Evolutionary conservation across 1,140 invertebrate species (phyloP).

Genomic region (Ceratitis capitata): DNA sequence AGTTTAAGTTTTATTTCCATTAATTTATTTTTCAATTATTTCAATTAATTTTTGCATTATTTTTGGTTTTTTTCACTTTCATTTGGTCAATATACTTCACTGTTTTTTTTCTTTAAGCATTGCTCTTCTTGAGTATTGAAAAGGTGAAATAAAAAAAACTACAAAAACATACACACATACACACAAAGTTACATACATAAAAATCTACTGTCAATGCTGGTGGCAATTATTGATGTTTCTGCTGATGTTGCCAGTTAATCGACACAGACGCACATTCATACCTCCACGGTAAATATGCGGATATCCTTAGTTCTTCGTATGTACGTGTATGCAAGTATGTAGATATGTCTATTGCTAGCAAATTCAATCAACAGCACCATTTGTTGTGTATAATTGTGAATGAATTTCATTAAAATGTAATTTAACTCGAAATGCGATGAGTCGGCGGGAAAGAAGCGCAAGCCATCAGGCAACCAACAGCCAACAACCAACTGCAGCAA

Average conservation of each 20-base stretch:
- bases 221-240: not conserved
- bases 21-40: too few relatives aligned
- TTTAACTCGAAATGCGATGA: slow-evolving; percentile 13
- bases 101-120: too few relatives aligned
- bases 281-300: not conserved
- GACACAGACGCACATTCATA: not conserved
- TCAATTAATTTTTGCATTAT: too few relatives aligned
- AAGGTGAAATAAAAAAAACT: not conserved
- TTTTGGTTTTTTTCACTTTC: too few relatives aligned
- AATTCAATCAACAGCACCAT: slow-evolving; percentile 18
- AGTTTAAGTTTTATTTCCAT: too few relatives aligned
- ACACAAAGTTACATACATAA: too few relatives aligned
- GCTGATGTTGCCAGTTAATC: not conserved
- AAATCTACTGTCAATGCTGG: too few relatives aligned
- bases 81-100: too few relatives aligned
- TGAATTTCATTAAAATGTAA: slow-evolving; percentile 30
- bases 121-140: not conserved
- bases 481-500: not conserved
- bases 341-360: not conserved
- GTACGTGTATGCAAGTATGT: not conserved
- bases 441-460: not conserved
- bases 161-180: too few relatives aligned
- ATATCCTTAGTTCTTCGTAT: too few relatives aligned
- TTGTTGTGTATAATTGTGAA: slow-evolving; percentile 16
- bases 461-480: not conserved